These are phyloP conservation scores for Oreochromis tanganicae DNA, from an alignment of 2,113 vertebrate species.

Conservation along the genomic window DNA sequence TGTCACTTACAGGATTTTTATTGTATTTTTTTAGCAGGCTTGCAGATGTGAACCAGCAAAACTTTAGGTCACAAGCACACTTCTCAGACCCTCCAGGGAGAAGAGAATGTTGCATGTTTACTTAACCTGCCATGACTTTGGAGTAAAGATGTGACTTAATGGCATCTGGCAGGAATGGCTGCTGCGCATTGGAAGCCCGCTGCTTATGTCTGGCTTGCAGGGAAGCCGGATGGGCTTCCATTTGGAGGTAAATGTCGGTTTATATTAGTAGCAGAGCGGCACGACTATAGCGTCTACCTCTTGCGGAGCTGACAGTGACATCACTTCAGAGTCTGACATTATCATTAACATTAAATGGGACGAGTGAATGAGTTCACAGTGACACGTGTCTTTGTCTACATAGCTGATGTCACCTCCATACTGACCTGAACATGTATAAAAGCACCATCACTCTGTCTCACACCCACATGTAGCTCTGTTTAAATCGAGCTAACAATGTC, in stretches of 20 bases:
- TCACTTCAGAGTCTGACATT: constrained; percentile 16
- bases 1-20: not conserved
- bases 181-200: constrained; percentile 16
- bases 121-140: constrained; percentile 7
- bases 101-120: not conserved
- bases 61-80: not conserved
- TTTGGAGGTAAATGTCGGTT: constrained; percentile 24
- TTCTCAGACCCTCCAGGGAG: not conserved
- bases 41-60: not conserved
- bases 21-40: not conserved
- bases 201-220: constrained; percentile 12
- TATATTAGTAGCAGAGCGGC: not conserved
- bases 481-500: not conserved
- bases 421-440: not conserved
- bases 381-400: not conserved
- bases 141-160: constrained; percentile 33
- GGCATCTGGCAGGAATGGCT: constrained; percentile 47
- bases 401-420: not conserved
- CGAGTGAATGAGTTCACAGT: not conserved
- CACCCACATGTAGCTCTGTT: not conserved
- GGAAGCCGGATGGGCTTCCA: not conserved
- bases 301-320: constrained; percentile 9
- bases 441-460: fast-evolving
- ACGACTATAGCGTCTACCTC: not conserved
- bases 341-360: not conserved